Percentiles rank a stretch among this genome's conserved stretches.
Evolutionary conservation across 1,140 invertebrate species (phyloP).

Genomic region (Macrocentrus cingulum): DNA sequence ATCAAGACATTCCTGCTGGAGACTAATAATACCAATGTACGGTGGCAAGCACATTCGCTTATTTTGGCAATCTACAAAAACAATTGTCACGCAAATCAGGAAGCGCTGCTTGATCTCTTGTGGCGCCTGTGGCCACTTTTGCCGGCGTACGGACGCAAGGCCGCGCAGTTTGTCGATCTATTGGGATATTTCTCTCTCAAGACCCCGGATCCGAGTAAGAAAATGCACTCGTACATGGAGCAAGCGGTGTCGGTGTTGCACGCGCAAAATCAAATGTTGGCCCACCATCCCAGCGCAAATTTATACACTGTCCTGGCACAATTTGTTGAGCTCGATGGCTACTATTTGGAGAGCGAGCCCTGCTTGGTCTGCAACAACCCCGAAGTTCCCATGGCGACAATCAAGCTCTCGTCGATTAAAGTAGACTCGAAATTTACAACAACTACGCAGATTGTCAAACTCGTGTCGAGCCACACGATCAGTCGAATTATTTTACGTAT

Average conservation of each 20-base stretch:
- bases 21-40: slow-evolving; percentile 87
- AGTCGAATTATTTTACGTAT: slow-evolving; percentile 92
- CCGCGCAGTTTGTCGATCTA: slow-evolving; percentile 94
- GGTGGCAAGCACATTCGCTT: slow-evolving; percentile 93
- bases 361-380: slow-evolving; percentile 97
- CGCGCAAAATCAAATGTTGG: slow-evolving; percentile 83
- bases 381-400: slow-evolving; percentile 87
- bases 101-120: slow-evolving; percentile 76
- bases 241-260: slow-evolving; percentile 83
- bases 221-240: slow-evolving; percentile 77
- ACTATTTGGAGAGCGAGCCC: slow-evolving; percentile 94
- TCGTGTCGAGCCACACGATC: slow-evolving; percentile 92
- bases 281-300: slow-evolving; percentile 91
- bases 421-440: slow-evolving; percentile 97
- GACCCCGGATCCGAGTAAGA: slow-evolving; percentile 65
- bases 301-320: slow-evolving; percentile 89
- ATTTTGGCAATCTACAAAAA: slow-evolving; percentile 86
- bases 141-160: slow-evolving; percentile 88
- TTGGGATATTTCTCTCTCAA: slow-evolving; percentile 91
- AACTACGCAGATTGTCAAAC: slow-evolving; percentile 95
- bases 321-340: slow-evolving; percentile 93
- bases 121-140: slow-evolving; percentile 92
- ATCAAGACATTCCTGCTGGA: slow-evolving; percentile 89
- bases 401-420: slow-evolving; percentile 93
- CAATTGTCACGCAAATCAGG: slow-evolving; percentile 75